Evolutionary conservation across 2,888 invertebrate species (phyloP), one percentile per base, ranked within the genome.

Genomic region (Plebejus argus): DNA sequence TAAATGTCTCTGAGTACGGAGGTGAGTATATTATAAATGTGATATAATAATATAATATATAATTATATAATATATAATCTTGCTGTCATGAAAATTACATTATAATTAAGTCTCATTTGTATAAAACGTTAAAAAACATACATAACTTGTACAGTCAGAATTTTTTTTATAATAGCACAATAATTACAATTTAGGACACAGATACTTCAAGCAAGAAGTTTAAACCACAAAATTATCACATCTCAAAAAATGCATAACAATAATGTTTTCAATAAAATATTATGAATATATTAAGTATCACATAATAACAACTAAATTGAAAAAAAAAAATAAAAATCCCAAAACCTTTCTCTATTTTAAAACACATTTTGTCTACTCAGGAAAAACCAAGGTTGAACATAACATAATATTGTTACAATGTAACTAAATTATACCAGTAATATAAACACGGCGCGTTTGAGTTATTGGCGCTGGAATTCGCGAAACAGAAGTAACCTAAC

Each of bases 231-330:
- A 74, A 74, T 74, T 74, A 74, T 53, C 74, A 74, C 74, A 53
- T 74, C 53, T 53, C 53, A 74, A 74, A 74, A 74, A 74, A 74
- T 74, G 74, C 74, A 53, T 74, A 74, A 74, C 7, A 53, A 74
- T 53, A n/a, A 28, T 74, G 23, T 70, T 70, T 35, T 70, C n/a
- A 35, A 70, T 70, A 70, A 70, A 70, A 70, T 28, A 45, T n/a
- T 72, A 28, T 28, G n/a, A 20, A 58, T 28, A 66, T 28, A n/a
- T n/a, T n/a, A n/a, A n/a, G n/a, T n/a, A 74, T 53, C 23, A 72
- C 53, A 28, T 53, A 74, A 23, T 53, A 74, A 74, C 49, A 74
- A 74, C 53, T 28, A 53, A 74, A 53, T 18, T 74, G 45, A 74
- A 74, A 49, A 20, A 72, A 71, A 15, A 72, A 72, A 23, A 74